phyloP scores from a whole-genome alignment of 2,888 invertebrate species.

The Camponotus fellah region DNA sequence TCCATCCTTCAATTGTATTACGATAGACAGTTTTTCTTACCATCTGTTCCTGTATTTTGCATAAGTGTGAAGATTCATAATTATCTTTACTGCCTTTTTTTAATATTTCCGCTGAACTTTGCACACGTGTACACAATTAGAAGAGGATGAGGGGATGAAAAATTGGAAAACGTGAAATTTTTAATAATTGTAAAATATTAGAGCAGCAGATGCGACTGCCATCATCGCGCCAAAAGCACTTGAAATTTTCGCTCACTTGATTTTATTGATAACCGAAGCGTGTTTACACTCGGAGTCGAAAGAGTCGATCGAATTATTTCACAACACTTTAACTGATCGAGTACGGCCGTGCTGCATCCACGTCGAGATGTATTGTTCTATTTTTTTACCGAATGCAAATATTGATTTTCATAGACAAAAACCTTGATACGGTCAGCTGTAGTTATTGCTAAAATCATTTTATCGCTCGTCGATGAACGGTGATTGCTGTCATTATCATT shows the following conservation, averaged over 20 bases:
- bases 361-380: not conserved
- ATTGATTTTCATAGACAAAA: slow-evolving; percentile 70
- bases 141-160: not conserved
- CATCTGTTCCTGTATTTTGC: not conserved
- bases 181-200: slow-evolving; percentile 28
- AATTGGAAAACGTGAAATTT: not conserved
- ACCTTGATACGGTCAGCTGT: slow-evolving; percentile 32
- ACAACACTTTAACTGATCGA: slow-evolving; percentile 56
- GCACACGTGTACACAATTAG: not conserved
- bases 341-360: not conserved
- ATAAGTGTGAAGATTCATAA: not conserved
- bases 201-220: not conserved
- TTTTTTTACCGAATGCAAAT: slow-evolving; percentile 53
- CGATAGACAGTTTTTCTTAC: not conserved
- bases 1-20: slow-evolving; percentile 5
- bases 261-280: slow-evolving; percentile 25
- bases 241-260: slow-evolving; percentile 21
- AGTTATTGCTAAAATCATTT: slow-evolving; percentile 69
- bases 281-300: slow-evolving; percentile 1
- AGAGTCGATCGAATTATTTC: slow-evolving; percentile 29
- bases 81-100: not conserved
- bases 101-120: not conserved
- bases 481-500: slow-evolving; percentile 71
- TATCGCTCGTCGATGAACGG: slow-evolving; percentile 56
- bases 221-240: not conserved